Base-by-base conservation (phyloP, 2,888 invertebrate species). In the Synergus itoensis region DNA sequence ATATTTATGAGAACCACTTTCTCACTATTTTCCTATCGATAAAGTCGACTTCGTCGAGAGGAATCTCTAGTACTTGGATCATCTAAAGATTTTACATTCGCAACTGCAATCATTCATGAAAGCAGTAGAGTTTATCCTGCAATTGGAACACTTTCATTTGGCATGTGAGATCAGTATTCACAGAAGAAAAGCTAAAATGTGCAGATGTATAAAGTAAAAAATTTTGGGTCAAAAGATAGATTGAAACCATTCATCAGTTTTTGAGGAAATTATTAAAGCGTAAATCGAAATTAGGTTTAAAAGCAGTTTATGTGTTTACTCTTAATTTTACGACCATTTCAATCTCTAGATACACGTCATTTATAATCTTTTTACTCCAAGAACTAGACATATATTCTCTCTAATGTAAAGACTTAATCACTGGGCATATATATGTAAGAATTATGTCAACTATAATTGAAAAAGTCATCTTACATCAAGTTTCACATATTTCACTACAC, bases 21-120 rank as follows among this genome's bases (percentile, higher is more conserved):
- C n/a, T 5, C 53, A n/a, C 53, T n/a, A 53, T 53, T 53, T n/a
- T 53, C n/a, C 53, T 53, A 53, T 53, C 53, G 53, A 53, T 53
- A 18, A 53, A n/a, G 2, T n/a, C n/a, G n/a, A 53, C 16, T 53
- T n/a, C 3, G 5, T 14, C 53, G n/a, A 53, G 53, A 53, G n/a
- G 53, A 53, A 53, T n/a, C 53, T 53, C 53, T 53, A 53, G 53
- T 53, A 53, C n/a, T 53, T 53, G 9, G 9, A 53, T 9, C 8
- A 53, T n/a, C 53, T n/a, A n/a, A n/a, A 53, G 53, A n/a, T 53
- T 53, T 53, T 53, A n/a, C n/a, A 53, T 53, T 2, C 14, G 53
- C 53, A 9, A 9, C 53, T 53, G 8, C 7, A 53, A n/a, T 53
- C 9, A 53, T 53, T n/a, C n/a, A n/a, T 8, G 53, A 53, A 7